phyloP scores from a whole-genome alignment of 2,888 invertebrate species.

The Calameuta idolon region DNA sequence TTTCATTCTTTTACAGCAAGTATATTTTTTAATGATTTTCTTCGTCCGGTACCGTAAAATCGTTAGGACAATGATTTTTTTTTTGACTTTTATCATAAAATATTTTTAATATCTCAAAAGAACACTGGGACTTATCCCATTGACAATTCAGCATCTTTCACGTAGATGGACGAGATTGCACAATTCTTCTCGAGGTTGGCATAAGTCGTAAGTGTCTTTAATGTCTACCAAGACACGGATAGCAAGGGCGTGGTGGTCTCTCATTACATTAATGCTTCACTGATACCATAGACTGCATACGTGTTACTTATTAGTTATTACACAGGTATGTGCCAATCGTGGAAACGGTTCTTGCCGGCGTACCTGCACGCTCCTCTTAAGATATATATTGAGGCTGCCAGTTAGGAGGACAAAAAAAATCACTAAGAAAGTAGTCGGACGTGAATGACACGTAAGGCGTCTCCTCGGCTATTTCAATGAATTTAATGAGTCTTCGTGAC shows the following conservation, averaged over 20 bases:
- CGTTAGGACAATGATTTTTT: background rate
- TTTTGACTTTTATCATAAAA: no score
- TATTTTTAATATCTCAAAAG: no score
- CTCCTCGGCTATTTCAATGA: background rate
- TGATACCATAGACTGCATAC: conserved; percentile 18
- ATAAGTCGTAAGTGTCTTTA: conserved; percentile 15
- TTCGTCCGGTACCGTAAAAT: background rate
- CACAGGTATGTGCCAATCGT: conserved; percentile 27
- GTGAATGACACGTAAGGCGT: background rate
- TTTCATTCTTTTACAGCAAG: background rate
- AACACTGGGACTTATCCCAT: background rate
- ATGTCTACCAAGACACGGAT: background rate
- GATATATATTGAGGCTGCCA: background rate
- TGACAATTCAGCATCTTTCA: background rate
- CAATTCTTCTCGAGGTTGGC: conserved; percentile 20
- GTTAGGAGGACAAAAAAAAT: background rate
- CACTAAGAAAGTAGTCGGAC: background rate
- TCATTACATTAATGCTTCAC: conserved; percentile 37
- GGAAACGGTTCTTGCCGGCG: conserved; percentile 1
- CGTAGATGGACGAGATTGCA: conserved; percentile 22
- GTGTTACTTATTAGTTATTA: conserved; percentile 33
- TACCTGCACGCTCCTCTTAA: background rate
- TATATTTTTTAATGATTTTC: background rate
- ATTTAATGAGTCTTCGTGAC: background rate
- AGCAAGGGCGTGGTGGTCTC: conserved; percentile 36